Evolutionary conservation across 2,888 invertebrate genomes (phyloP), one percentile per base, ranked within the genome.

Genomic region (Lepetodrilus schrolli): DNA sequence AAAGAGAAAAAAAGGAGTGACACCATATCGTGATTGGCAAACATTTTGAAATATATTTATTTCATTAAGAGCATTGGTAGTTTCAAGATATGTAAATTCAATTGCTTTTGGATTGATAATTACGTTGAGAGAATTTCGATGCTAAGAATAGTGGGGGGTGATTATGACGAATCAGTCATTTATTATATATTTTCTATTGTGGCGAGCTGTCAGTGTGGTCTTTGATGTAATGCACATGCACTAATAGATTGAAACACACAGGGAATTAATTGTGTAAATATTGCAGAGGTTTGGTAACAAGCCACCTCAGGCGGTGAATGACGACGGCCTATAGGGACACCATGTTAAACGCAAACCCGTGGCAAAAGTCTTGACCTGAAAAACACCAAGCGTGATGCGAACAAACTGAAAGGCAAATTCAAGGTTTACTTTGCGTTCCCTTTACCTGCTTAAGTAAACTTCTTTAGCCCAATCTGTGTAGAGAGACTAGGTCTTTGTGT

Each of bases 201-300:
- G n/a, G n/a, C n/a, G n/a, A n/a, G n/a, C n/a, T n/a, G n/a, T n/a
- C n/a, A n/a, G n/a, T n/a, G n/a, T n/a, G n/a, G n/a, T 17, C 43
- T 43, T 43, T 43, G 43, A 43, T 23, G 58, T 58, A 58, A 58
- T 34, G 34, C 26, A 58, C 26, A 58, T 34, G 34, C 21, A 30
- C 58, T 58, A 58, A 58, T 58, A 58, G 58, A 58, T 58, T 58
- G 58, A 58, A 58, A 58, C 58, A 58, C 58, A 58, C 58, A 58
- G 68, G 17, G 34, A 68, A 68, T 68, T 68, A 68, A 68, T 68
- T 68, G 43, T 47, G 68, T 68, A 38, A 68, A 68, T 47, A 68
- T 47, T 43, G 13, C 26, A 23, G 68, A 68, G 68, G 21, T 47
- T 68, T 68, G 47, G 68, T 30, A 21, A 23, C 23, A 23, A 13